Conservation (phyloP, 1,140 invertebrate species). For the Lanistes nyassanus region DNA sequence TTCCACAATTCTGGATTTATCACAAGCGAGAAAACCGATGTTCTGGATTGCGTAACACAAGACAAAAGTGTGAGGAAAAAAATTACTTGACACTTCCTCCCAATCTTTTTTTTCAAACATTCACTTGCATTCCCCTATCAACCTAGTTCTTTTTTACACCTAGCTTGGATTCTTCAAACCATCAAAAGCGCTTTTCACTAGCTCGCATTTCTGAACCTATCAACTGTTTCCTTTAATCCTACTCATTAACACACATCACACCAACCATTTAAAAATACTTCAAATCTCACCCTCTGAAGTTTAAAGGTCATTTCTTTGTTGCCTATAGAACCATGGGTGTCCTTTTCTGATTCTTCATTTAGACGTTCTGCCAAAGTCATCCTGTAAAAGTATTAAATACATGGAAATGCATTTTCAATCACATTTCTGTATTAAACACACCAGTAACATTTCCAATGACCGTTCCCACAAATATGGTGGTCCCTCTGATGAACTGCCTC, state of each 20-base stretch:
- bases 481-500: no score
- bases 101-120: no score
- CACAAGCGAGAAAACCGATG: no score
- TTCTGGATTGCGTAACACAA: no score
- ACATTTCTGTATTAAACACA: no score
- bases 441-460: no score
- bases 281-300: constrained; percentile 70
- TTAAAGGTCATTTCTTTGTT: constrained; percentile 84
- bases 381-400: constrained; percentile 68
- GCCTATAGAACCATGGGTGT: constrained; percentile 71
- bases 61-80: no score
- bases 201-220: no score
- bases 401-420: no score
- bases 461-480: no score
- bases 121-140: neutral
- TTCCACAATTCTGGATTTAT: no score
- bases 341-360: constrained; percentile 70
- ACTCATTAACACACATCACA: neutral
- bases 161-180: neutral
- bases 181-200: neutral
- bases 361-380: constrained; percentile 78
- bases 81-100: no score
- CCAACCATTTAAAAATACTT: neutral
- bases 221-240: neutral
- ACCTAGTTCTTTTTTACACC: neutral